Conservation (phyloP, 2,888 invertebrate genomes). For the Drosophila quinaria region DNA sequence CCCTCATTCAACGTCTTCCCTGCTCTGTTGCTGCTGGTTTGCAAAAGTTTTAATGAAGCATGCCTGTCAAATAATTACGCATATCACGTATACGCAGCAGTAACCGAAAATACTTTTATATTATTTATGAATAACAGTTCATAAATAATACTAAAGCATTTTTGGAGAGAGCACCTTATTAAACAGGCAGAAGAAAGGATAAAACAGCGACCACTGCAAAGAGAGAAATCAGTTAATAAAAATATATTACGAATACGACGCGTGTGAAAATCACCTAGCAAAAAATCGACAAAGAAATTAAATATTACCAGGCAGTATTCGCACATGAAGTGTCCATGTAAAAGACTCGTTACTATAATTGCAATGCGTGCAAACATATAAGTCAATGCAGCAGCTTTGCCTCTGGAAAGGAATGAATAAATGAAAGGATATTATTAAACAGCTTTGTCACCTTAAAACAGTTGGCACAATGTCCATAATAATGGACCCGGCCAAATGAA, state of each 20-base stretch:
- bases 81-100: conserved; percentile 37
- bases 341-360: not conserved
- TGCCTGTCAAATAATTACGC: conserved; percentile 47
- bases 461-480: not conserved
- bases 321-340: conserved; percentile 18
- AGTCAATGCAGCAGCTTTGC: not conserved
- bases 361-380: not conserved
- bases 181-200: not conserved
- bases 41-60: conserved; percentile 52
- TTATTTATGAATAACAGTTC: conserved; percentile 5
- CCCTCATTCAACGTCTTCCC: not conserved
- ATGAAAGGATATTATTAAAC: not conserved
- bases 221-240: not conserved
- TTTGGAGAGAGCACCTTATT: conserved; percentile 1
- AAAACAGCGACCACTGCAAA: conserved; percentile 13
- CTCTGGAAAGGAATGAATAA: not conserved
- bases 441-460: not conserved
- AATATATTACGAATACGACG: not conserved
- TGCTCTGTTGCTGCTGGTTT: not conserved
- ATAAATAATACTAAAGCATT: not conserved
- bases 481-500: not conserved
- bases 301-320: conserved; percentile 13
- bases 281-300: not conserved
- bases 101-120: conserved; percentile 1
- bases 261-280: conserved; percentile 23